These are phyloP conservation scores for Phocides pigmalion DNA, from an alignment of 1,140 invertebrate species.

Conservation along the genomic window DNA sequence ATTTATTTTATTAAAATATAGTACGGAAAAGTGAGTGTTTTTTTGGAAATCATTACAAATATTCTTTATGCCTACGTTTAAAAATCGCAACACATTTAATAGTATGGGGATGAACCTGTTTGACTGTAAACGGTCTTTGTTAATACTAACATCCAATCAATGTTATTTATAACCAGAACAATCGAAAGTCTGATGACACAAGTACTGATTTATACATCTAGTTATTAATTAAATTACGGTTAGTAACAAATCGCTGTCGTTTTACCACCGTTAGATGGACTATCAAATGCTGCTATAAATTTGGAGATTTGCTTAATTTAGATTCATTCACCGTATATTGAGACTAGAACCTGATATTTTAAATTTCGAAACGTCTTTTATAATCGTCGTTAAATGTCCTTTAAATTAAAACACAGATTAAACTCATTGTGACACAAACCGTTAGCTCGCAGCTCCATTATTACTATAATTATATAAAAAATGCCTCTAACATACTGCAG, in stretches of 20 bases:
- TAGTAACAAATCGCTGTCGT: slow-evolving; percentile 39
- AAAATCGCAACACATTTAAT: no score
- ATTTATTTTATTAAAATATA: no score
- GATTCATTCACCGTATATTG: slow-evolving; percentile 44
- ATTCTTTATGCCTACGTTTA: no score
- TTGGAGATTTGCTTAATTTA: slow-evolving; percentile 64
- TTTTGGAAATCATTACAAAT: no score
- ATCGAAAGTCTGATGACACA: slow-evolving; percentile 40
- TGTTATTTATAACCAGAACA: slow-evolving; percentile 28
- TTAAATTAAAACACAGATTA: slow-evolving; percentile 16
- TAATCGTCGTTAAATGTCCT: slow-evolving; percentile 13
- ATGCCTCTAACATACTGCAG: no score
- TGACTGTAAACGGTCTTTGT: no score
- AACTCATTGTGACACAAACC: slow-evolving; percentile 1
- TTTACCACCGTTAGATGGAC: slow-evolving; percentile 54
- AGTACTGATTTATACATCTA: slow-evolving; percentile 39
- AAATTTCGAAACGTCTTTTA: slow-evolving; percentile 17
- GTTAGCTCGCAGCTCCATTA: neutral
- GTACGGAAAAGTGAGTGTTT: no score
- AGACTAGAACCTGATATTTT: slow-evolving; percentile 4
- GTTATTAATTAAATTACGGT: slow-evolving; percentile 38
- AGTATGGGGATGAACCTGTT: no score
- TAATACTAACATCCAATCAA: no score
- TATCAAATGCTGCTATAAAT: slow-evolving; percentile 57
- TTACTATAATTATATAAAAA: neutral